These are phyloP conservation scores for Hemichromis elongatus DNA, from an alignment of 2,113 vertebrate species.

Conservation along the genomic window DNA sequence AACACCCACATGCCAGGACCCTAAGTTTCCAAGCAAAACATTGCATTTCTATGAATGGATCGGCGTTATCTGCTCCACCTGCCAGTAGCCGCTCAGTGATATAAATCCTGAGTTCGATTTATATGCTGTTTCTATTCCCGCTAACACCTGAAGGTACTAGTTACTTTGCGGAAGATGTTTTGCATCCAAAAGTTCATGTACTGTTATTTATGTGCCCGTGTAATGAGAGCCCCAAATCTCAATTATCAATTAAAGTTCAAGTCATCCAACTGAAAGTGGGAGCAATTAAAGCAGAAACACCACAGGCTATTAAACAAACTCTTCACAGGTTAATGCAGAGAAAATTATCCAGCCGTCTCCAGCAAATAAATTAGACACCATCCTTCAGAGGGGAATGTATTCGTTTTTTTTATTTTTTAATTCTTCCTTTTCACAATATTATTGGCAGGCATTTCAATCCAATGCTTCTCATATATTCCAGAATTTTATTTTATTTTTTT, in stretches of 20 bases:
- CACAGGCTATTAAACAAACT: conserved; percentile 3
- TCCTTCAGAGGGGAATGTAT: neutral
- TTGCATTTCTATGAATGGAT: neutral
- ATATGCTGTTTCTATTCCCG: neutral
- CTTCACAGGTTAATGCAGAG: conserved; percentile 5
- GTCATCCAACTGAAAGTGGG: neutral
- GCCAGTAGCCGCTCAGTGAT: neutral
- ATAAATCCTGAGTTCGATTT: neutral
- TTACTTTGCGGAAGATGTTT: neutral
- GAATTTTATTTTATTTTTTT: neutral
- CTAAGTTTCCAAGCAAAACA: neutral
- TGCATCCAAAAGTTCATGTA: neutral
- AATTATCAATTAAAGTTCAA: conserved; percentile 33
- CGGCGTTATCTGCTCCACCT: neutral
- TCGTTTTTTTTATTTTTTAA: neutral
- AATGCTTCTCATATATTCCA: neutral
- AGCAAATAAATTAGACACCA: neutral
- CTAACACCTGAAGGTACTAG: neutral
- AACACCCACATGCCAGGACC: neutral
- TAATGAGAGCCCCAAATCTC: neutral
- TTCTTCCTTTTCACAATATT: neutral
- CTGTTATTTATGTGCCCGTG: neutral
- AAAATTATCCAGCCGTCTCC: neutral
- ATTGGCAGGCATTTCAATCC: neutral
- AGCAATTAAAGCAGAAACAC: conserved; percentile 15